Evolutionary conservation across 1,140 invertebrate species (phyloP).

Genomic region (Lasioglossum baleicum): DNA sequence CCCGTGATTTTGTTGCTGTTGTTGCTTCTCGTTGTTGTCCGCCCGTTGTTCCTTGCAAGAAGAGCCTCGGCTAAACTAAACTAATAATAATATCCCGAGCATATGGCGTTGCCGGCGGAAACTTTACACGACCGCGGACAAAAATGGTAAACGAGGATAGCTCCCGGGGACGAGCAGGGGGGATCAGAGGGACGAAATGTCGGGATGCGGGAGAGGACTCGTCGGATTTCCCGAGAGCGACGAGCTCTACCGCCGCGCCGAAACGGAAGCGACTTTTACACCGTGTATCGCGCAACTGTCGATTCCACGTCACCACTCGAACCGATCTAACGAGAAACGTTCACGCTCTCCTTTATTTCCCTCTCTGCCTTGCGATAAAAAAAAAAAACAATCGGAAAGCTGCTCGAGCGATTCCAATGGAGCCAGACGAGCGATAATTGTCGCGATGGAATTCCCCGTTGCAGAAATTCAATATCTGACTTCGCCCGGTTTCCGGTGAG

Average conservation of each 20-base stretch:
- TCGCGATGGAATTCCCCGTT: not conserved
- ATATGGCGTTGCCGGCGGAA: constrained; percentile 25
- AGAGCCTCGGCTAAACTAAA: constrained; percentile 43
- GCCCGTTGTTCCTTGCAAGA: constrained; percentile 16
- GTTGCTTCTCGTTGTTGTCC: not conserved
- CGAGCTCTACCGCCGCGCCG: not conserved
- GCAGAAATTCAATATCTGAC: constrained; percentile 14
- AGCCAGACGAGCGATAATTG: not conserved
- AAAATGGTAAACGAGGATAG: constrained; percentile 26
- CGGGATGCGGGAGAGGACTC: not conserved
- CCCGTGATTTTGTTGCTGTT: not conserved
- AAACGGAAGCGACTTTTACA: not conserved
- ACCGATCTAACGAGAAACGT: not conserved
- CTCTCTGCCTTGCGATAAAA: not conserved
- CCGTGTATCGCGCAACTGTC: constrained; percentile 28
- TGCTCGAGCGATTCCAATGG: not conserved
- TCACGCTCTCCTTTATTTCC: not conserved
- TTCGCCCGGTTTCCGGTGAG: not conserved
- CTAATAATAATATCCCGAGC: constrained; percentile 59
- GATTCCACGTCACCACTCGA: not conserved
- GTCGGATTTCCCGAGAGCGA: not conserved
- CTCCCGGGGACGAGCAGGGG: not conserved
- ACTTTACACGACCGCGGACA: constrained; percentile 45
- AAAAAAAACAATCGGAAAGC: not conserved
- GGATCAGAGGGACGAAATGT: not conserved